phyloP scores from a whole-genome alignment of 2,888 invertebrate genomes.

The Parnassius apollo region DNA sequence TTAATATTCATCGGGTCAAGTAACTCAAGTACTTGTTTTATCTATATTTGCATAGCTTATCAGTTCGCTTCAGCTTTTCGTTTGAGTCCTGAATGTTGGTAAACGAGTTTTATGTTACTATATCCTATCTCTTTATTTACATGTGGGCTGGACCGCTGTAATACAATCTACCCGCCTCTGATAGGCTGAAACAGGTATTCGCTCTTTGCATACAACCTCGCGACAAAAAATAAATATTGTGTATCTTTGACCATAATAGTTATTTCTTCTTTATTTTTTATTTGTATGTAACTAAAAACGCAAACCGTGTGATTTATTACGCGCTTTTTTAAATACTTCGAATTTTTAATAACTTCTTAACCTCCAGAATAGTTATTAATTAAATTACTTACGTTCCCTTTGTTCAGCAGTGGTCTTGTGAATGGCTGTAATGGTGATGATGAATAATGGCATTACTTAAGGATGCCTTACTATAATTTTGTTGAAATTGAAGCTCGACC shows the following conservation, averaged over 20 bases:
- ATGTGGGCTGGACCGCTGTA: slow-evolving; percentile 46
- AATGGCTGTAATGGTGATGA: too few species aligned
- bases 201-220: slow-evolving; percentile 17
- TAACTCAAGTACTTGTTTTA: neutral
- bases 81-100: slow-evolving; percentile 29
- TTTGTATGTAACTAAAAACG: too few species aligned
- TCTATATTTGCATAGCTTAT: slow-evolving; percentile 1
- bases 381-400: too few species aligned
- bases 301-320: too few species aligned
- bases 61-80: slow-evolving; percentile 5
- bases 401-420: too few species aligned
- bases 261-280: neutral
- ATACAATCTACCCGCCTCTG: slow-evolving; percentile 35
- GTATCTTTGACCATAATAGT: slow-evolving; percentile 5
- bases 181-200: slow-evolving; percentile 27
- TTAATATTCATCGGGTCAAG: slow-evolving; percentile 1
- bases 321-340: too few species aligned
- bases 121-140: slow-evolving; percentile 48
- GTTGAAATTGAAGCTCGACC: too few species aligned
- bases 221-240: slow-evolving; percentile 8
- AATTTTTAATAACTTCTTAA: too few species aligned
- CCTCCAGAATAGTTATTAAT: too few species aligned
- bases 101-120: slow-evolving; percentile 43
- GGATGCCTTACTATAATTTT: too few species aligned
- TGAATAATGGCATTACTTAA: too few species aligned